phyloP scores from a whole-genome alignment of 2,888 invertebrate species.

The Bombyx huttoni region DNA sequence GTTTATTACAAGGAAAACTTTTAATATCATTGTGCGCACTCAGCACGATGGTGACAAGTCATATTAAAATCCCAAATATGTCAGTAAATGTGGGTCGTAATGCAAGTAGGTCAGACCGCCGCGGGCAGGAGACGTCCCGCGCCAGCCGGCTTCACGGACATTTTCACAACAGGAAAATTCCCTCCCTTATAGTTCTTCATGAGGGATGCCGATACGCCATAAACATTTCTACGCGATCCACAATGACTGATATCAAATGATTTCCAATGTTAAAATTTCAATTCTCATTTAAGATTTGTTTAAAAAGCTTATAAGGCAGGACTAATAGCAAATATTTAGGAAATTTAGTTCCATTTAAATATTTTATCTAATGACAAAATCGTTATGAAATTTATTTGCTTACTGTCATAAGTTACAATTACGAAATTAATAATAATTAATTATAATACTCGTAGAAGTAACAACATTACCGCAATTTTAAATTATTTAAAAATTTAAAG shows the following conservation, averaged over 20 bases:
- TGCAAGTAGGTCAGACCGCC: constrained; percentile 43
- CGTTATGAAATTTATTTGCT: too few species aligned
- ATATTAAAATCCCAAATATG: constrained; percentile 31
- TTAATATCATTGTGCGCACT: constrained; percentile 6
- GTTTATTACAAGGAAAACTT: background rate
- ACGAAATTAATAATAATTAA: too few species aligned
- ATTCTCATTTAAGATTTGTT: too few species aligned
- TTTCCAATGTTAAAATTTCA: background rate
- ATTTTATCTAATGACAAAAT: too few species aligned
- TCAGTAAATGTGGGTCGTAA: constrained; percentile 38
- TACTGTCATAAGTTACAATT: too few species aligned
- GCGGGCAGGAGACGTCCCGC: constrained; percentile 11
- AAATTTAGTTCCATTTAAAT: too few species aligned
- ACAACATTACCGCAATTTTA: too few species aligned
- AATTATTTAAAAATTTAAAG: too few species aligned
- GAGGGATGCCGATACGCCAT: constrained; percentile 21
- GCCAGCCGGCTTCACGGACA: constrained; percentile 7
- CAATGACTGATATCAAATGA: background rate
- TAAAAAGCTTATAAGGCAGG: too few species aligned
- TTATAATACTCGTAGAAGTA: too few species aligned
- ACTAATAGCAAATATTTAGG: too few species aligned
- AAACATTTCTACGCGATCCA: constrained; percentile 10
- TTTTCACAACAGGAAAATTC: constrained; percentile 22
- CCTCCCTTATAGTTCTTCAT: constrained; percentile 24
- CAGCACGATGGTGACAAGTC: constrained; percentile 17